Conservation (phyloP, 1,140 invertebrate species). For the Neomicropteryx cornuta region DNA sequence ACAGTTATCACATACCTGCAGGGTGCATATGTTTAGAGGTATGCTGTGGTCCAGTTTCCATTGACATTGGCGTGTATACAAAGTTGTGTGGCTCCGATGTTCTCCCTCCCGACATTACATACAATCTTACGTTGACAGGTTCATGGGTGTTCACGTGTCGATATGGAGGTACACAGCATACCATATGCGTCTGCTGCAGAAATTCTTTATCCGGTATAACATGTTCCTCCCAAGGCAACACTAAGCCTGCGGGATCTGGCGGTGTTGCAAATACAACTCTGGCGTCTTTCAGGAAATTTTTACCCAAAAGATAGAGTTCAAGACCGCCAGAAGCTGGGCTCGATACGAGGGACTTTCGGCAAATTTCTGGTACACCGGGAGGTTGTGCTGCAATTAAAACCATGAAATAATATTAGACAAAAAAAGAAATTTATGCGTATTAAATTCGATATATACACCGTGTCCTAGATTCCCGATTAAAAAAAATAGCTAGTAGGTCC, state of each 20-base stretch:
- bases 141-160: conserved; percentile 49
- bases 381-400: conserved; percentile 68
- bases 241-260: conserved; percentile 38
- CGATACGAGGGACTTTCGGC: conserved; percentile 78
- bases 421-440: neutral
- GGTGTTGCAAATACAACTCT: conserved; percentile 73
- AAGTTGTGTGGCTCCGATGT: conserved; percentile 80
- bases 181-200: conserved; percentile 85
- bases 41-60: conserved; percentile 25
- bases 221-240: conserved; percentile 59
- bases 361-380: conserved; percentile 90
- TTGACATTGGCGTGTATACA: conserved; percentile 56
- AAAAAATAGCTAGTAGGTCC: no score
- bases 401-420: conserved; percentile 2
- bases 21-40: neutral
- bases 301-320: conserved; percentile 92
- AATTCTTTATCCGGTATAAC: conserved; percentile 75
- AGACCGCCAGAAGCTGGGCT: conserved; percentile 69
- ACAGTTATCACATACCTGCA: conserved; percentile 3
- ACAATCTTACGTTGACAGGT: conserved; percentile 62
- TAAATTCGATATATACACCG: no score
- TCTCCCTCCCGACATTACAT: conserved; percentile 77
- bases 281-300: conserved; percentile 94
- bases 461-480: conserved; percentile 1
- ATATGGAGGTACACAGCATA: conserved; percentile 82